These are phyloP conservation scores for Acronicta alni DNA, from an alignment of 2,888 invertebrate genomes.

Conservation along the genomic window DNA sequence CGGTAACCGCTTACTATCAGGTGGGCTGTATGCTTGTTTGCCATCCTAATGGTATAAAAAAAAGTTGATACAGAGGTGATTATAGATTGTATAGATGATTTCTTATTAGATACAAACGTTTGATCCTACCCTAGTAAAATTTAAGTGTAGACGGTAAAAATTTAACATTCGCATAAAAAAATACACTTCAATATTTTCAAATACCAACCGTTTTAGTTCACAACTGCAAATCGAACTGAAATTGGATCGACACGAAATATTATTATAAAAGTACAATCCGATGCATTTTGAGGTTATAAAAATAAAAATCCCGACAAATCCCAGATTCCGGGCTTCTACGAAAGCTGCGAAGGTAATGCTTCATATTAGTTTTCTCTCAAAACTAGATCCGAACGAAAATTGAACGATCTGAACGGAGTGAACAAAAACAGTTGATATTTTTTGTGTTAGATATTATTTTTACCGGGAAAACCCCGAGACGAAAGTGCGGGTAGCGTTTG, in stretches of 20 bases:
- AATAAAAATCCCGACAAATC: conserved; percentile 54
- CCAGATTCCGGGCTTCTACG: conserved; percentile 39
- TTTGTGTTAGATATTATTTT: conserved; percentile 31
- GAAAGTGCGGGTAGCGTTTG: conserved; percentile 12
- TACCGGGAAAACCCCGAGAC: conserved; percentile 4
- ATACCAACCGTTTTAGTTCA: conserved; percentile 25
- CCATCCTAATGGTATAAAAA: no score
- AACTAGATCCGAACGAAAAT: conserved; percentile 59
- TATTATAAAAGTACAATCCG: conserved; percentile 49
- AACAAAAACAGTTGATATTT: conserved; percentile 42
- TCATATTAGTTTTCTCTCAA: conserved; percentile 60
- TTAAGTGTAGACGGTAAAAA: neutral
- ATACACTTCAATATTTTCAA: conserved; percentile 26
- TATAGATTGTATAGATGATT: no score
- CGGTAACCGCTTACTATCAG: no score
- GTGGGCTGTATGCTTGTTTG: no score
- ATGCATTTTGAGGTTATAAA: conserved; percentile 60
- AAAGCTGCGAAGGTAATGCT: conserved; percentile 51
- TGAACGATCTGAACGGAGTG: conserved; percentile 56
- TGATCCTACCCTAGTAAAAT: no score
- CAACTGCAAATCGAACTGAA: conserved; percentile 35
- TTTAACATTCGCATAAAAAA: conserved; percentile 28
- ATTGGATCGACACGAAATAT: conserved; percentile 36
- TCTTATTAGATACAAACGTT: no score
- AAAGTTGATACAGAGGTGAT: no score